Percentiles rank a stretch among this genome's conserved stretches.
These are phyloP conservation scores for Helicoverpa armigera DNA, from an alignment of 1,140 invertebrate species.

Conservation along the genomic window DNA sequence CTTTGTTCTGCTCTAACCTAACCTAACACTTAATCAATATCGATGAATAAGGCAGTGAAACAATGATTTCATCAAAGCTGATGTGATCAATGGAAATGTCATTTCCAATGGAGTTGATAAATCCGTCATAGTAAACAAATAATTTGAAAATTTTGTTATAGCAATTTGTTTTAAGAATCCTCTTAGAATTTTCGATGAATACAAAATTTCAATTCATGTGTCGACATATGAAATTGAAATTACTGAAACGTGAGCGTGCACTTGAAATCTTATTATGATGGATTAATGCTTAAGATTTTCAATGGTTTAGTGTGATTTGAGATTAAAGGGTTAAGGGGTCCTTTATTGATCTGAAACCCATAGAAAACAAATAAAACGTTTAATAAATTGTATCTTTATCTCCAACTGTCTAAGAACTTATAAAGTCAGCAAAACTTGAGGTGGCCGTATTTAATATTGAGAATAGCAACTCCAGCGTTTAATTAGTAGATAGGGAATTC, in stretches of 20 bases:
- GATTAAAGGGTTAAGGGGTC: slow-evolving; percentile 3
- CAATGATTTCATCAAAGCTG: no score
- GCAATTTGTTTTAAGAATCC: slow-evolving; percentile 6
- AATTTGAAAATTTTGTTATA: background rate
- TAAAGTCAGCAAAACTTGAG: no score
- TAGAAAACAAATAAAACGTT: background rate
- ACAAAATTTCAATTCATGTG: slow-evolving; percentile 36
- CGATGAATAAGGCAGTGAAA: no score
- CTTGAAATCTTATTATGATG: slow-evolving; percentile 33
- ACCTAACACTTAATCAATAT: no score
- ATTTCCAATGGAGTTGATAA: background rate
- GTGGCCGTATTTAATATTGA: background rate
- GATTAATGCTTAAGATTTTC: slow-evolving; percentile 20
- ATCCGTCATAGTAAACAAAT: background rate
- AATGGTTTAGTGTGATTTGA: background rate
- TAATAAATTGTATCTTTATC: no score
- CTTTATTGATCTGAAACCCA: background rate
- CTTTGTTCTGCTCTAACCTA: no score
- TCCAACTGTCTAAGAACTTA: no score
- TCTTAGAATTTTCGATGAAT: slow-evolving; percentile 31
- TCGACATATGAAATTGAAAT: slow-evolving; percentile 40
- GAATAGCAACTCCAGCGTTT: background rate
- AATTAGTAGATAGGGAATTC: background rate
- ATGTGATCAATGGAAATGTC: background rate
- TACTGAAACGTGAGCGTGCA: slow-evolving; percentile 24